Base-by-base conservation (phyloP, 1,140 invertebrate species). In the Sinonovacula constricta region DNA sequence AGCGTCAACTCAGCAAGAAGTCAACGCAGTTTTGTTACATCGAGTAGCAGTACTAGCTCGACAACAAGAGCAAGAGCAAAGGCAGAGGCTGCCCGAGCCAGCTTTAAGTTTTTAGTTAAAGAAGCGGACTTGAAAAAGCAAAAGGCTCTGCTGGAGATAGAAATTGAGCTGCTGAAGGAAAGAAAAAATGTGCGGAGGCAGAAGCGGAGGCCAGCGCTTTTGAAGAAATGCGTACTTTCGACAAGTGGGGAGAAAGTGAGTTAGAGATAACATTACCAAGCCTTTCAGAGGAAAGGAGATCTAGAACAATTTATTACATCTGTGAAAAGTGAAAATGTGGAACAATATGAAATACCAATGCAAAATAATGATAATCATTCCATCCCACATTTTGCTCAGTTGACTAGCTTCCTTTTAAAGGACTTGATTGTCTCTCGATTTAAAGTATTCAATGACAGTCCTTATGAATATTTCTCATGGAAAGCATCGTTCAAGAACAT, bases 381-480 rank as follows among this genome's bases (percentile, higher is more conserved):
- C 7, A 45, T 45, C 7, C 54, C 18, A 12, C 54, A 28, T 7
- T 24, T 22, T 12, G 22, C 54, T 28, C 10, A 57, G 22, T 22
- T 57, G 10, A 12, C 54, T 12, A 57, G 22, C 5, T 57, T 57
- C 22, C 54, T 57, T n/a, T 7, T 69, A 22, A 69, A 57, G 26
- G 67, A 69, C 28, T 33, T 69, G 36, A 15, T 56, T 22, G 59
- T 69, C n/a, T 2, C 39, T 24, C n/a, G 67, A 51, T 45, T 59
- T 1, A 56, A 28, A 28, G 36, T 22, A 4, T 69, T 69, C 33
- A 69, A 69, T 39, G 67, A 56, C 56, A 18, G 14, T 34, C 22
- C 39, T 24, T 39, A 69, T 12, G 28, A 24, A 31, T 69, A 56
- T 34, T 3, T 34, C 14, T 22, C 22, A 24, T 69, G 67, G 45